Evolutionary conservation across 1,140 invertebrate genomes (phyloP).

Genomic region (Drosophila oshimai): DNA sequence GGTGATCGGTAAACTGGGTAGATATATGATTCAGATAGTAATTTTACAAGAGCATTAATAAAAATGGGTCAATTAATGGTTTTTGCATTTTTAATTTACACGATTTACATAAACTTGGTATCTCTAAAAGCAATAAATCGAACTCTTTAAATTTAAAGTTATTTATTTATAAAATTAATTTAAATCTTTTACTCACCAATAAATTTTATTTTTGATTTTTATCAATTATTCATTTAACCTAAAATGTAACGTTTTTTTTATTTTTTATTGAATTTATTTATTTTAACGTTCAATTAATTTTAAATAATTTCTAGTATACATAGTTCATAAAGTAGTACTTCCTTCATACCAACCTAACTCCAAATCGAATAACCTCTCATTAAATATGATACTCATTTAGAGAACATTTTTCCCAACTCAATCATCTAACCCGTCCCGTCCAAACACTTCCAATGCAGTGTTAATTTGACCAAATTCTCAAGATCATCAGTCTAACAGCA

Average conservation of each 20-base stretch:
- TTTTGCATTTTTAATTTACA: no score
- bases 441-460: constrained; percentile 40
- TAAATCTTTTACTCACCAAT: no score
- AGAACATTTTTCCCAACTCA: background rate
- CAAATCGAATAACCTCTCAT: background rate
- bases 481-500: constrained; percentile 56
- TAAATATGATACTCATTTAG: background rate
- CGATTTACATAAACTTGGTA: background rate
- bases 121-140: no score
- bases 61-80: background rate
- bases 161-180: no score
- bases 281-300: no score
- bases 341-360: background rate
- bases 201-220: no score
- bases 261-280: no score
- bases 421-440: background rate
- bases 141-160: no score
- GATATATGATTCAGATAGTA: background rate
- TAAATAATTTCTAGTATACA: no score
- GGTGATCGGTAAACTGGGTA: background rate
- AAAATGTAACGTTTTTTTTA: no score
- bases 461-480: constrained; percentile 68
- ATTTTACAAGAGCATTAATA: background rate
- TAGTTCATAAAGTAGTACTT: no score
- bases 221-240: no score